Evolutionary conservation across 1,140 invertebrate genomes (phyloP), one percentile per base, ranked within the genome.

Genomic region (Zaprionus camerounensis): DNA sequence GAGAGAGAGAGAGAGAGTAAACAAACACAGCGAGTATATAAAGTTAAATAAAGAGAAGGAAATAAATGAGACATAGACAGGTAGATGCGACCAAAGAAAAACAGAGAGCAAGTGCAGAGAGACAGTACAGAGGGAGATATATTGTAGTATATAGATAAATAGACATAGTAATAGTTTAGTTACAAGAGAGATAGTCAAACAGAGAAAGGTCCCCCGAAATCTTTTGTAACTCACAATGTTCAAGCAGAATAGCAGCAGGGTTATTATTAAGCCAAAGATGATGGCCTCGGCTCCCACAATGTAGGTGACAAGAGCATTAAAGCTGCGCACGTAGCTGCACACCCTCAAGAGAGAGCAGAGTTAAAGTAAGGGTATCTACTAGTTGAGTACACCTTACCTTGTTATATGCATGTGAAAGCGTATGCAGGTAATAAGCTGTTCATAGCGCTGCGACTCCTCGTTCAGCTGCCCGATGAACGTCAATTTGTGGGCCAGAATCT

Each of bases 211-310:
- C 9, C 31, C 9, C 9, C 31, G 9, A 0, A 3, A 11, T 34
- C 2, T 11, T 7, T 3, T 3, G 9, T 3, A 34, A 34, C 83
- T 81, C 46, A 92, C 91, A 61, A 91, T 82, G 63, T 92, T 92
- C 15, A 92, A 57, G 15, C 90, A 91, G 28, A 92, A 92, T 9
- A 92, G 74, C 46, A 92, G 76, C 12, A 76, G 69, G 17, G 78
- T 78, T 34, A 92, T 82, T 24, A 92, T 91, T 1, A 68, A 66
- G 17, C 80, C 78, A 71, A 90, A 92, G n/a, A 92, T 78, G n/a
- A 92, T 12, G 17, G 88, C 92, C 53, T 92, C 91, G 3, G 65
- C 69, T 7, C 72, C 80, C 36, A 91, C 53, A 26, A 92, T 77
- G 20, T 82, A 74, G 17, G 81, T 78, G 12, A 92, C 80, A n/a